These are phyloP conservation scores for Phoxinus dragarum DNA, from an alignment of 2,797 vertebrate species.

Conservation along the genomic window DNA sequence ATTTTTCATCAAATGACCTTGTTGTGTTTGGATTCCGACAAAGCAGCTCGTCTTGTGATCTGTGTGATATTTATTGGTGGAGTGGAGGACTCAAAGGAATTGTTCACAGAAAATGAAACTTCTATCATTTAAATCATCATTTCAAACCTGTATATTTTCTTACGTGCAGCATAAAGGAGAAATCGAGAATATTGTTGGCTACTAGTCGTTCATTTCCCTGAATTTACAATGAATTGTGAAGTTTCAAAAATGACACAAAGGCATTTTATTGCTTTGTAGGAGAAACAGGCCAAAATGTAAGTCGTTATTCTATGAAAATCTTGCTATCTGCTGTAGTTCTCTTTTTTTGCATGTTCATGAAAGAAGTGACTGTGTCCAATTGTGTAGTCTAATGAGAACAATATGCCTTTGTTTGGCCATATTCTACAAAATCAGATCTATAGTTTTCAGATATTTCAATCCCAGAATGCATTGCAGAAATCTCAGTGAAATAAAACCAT, in stretches of 20 bases:
- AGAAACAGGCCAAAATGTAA: neutral
- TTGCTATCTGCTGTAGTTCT: neutral
- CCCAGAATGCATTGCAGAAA: neutral
- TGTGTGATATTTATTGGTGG: conserved; percentile 1
- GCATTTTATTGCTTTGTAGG: neutral
- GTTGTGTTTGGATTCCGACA: neutral
- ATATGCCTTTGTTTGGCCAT: neutral
- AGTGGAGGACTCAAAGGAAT: neutral
- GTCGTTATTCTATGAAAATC: neutral
- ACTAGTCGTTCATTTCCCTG: neutral
- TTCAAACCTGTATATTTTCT: neutral
- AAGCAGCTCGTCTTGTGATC: neutral
- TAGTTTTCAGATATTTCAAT: neutral
- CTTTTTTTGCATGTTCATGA: neutral
- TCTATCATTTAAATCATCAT: neutral
- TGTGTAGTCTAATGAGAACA: neutral
- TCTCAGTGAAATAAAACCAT: neutral
- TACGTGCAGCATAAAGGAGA: neutral
- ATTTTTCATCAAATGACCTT: conserved; percentile 20
- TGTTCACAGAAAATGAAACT: neutral
- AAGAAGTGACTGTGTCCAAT: neutral
- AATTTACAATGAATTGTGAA: neutral
- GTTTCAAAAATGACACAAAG: neutral
- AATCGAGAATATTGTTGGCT: neutral
- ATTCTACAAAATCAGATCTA: neutral